These are phyloP conservation scores for Stylophora pistillata DNA, from an alignment of 64 coral and sea anemone genomes.

Conservation along the genomic window DNA sequence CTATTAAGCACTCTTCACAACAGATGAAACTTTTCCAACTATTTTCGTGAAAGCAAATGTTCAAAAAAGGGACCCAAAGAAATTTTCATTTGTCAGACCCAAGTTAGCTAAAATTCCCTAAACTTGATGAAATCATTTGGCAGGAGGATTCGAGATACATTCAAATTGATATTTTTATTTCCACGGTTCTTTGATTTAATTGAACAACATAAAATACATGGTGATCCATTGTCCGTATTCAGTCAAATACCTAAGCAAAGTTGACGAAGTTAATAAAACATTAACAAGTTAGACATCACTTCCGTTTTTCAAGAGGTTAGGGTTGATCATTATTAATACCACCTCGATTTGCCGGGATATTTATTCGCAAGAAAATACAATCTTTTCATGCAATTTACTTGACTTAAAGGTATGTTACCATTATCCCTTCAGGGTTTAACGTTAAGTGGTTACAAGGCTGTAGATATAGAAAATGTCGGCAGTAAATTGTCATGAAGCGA, in stretches of 20 bases:
- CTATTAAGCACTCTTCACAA: too few relatives aligned
- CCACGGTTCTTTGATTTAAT: neutral
- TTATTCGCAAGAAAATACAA: neutral
- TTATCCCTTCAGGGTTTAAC: too few relatives aligned
- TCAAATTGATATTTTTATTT: conserved; percentile 5
- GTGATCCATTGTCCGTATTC: neutral
- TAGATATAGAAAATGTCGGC: neutral
- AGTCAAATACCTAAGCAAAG: neutral
- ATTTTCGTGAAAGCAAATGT: too few relatives aligned
- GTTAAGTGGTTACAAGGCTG: neutral
- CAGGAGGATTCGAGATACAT: neutral
- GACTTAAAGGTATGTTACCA: neutral
- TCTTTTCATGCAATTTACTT: neutral
- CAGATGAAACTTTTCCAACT: too few relatives aligned
- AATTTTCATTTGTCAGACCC: too few relatives aligned
- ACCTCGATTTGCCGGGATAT: neutral
- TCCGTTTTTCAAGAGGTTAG: neutral
- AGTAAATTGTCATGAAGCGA: neutral
- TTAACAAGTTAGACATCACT: conserved; percentile 10
- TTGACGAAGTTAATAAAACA: conserved; percentile 20
- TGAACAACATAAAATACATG: conserved; percentile 12
- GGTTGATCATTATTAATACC: neutral
- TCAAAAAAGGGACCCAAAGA: too few relatives aligned
- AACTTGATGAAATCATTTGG: neutral
- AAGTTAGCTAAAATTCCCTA: too few relatives aligned